These are phyloP conservation scores for Hirtodrosophila histrioides DNA, from an alignment of 2,888 invertebrate genomes.

Conservation along the genomic window DNA sequence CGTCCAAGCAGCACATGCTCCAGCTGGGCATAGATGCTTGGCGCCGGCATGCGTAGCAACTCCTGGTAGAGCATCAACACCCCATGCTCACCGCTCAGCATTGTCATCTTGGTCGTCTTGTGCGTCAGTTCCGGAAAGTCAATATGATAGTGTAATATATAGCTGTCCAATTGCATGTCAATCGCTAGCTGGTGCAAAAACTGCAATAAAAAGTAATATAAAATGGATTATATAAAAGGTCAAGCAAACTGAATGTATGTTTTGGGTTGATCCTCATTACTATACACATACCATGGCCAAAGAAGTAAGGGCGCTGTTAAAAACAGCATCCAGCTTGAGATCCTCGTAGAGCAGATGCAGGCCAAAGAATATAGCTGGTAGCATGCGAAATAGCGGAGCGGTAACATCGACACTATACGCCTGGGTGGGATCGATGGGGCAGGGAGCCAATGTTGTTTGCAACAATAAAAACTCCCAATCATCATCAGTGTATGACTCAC, in stretches of 20 bases:
- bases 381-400: slow-evolving; percentile 89
- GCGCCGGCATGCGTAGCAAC: slow-evolving; percentile 82
- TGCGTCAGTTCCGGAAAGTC: slow-evolving; percentile 90
- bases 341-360: slow-evolving; percentile 97
- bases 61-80: slow-evolving; percentile 87
- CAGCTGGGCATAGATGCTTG: slow-evolving; percentile 90
- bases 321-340: slow-evolving; percentile 90
- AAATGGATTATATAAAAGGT: too few species aligned
- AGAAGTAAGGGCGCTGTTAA: slow-evolving; percentile 88
- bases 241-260: too few species aligned
- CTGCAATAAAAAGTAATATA: slow-evolving; percentile 51
- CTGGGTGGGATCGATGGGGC: slow-evolving; percentile 47
- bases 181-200: slow-evolving; percentile 91
- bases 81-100: slow-evolving; percentile 85
- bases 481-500: slow-evolving; percentile 88
- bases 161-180: slow-evolving; percentile 90
- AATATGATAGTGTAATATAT: slow-evolving; percentile 92
- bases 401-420: slow-evolving; percentile 84
- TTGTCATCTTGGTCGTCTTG: slow-evolving; percentile 63
- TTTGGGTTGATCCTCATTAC: too few species aligned
- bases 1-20: slow-evolving; percentile 87
- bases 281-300: slow-evolving; percentile 86
- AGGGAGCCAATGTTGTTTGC: slow-evolving; percentile 68
- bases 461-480: slow-evolving; percentile 90
- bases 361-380: slow-evolving; percentile 90